Evolutionary conservation across 2,113 vertebrate genomes (phyloP).

Genomic region (Boulengeromyrus knoepffleri): DNA sequence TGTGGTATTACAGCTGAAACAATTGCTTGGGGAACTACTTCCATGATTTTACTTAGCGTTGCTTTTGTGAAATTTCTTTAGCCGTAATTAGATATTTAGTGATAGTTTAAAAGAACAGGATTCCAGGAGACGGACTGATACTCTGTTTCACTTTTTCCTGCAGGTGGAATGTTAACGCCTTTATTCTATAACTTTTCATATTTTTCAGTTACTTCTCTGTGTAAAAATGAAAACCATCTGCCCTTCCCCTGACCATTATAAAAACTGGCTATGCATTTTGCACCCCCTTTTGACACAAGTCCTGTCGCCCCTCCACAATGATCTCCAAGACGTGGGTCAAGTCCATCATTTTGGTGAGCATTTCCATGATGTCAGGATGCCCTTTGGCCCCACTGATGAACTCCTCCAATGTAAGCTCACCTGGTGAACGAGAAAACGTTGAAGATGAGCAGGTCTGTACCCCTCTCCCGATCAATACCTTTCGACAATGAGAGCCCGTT

Average conservation of each 20-base stretch:
- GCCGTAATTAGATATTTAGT: not conserved
- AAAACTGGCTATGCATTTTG: not conserved
- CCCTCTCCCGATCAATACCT: not conserved
- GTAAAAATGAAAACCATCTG: not conserved
- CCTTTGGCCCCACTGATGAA: constrained; percentile 60
- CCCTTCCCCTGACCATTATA: not conserved
- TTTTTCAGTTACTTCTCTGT: not conserved
- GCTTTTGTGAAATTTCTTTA: not conserved
- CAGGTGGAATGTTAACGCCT: not conserved
- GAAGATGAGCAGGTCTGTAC: not conserved
- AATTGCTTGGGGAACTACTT: not conserved
- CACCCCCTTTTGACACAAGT: not conserved
- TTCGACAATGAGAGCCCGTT: not conserved
- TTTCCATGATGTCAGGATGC: constrained; percentile 59
- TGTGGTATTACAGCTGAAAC: not conserved
- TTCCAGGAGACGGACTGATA: not conserved
- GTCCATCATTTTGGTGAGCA: constrained; percentile 57
- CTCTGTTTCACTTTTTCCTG: not conserved
- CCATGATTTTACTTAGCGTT: not conserved
- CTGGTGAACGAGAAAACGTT: constrained; percentile 31
- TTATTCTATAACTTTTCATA: not conserved
- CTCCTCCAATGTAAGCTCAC: constrained; percentile 64
- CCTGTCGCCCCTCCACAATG: constrained; percentile 46
- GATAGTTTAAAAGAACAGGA: not conserved
- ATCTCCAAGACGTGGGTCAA: constrained; percentile 45